Percentiles rank a stretch among this genome's conserved stretches.
phyloP scores from a whole-genome alignment of 1,140 invertebrate genomes.

The Archegozetes longisetosus region DNA sequence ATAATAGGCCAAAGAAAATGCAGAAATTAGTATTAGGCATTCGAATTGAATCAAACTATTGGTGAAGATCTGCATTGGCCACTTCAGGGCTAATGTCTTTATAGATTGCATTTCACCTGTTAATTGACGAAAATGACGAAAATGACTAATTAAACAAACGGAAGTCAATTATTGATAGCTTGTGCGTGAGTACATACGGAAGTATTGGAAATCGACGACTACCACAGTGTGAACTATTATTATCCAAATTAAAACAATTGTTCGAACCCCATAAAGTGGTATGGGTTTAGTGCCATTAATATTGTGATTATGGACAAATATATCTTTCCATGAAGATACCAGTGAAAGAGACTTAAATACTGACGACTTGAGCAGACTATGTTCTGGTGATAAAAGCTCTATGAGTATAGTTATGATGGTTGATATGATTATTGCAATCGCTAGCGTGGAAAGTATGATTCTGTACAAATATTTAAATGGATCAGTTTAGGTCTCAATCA shows the following conservation, averaged over 20 bases:
- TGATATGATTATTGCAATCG: background rate
- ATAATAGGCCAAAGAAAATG: constrained; percentile 12
- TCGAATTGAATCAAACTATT: constrained; percentile 17
- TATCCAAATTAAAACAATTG: constrained; percentile 15
- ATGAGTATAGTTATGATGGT: background rate
- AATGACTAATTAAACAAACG: background rate
- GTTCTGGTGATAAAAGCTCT: background rate
- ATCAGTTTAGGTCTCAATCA: no score
- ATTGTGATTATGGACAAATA: background rate
- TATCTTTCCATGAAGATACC: constrained; percentile 4
- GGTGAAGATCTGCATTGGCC: constrained; percentile 12
- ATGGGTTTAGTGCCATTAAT: background rate
- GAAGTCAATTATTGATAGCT: background rate
- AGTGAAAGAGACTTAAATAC: constrained; percentile 1
- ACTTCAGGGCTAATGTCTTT: constrained; percentile 8
- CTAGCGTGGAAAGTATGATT: background rate
- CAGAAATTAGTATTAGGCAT: constrained; percentile 15
- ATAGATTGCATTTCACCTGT: constrained; percentile 13
- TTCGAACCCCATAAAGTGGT: constrained; percentile 14
- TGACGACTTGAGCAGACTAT: background rate
- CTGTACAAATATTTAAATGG: no score
- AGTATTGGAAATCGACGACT: constrained; percentile 17
- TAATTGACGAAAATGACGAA: background rate
- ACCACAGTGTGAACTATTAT: constrained; percentile 15
- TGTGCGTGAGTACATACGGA: constrained; percentile 9